Base-by-base conservation (phyloP, 2,797 vertebrate species). In the Macrochelys suwanniensis region DNA sequence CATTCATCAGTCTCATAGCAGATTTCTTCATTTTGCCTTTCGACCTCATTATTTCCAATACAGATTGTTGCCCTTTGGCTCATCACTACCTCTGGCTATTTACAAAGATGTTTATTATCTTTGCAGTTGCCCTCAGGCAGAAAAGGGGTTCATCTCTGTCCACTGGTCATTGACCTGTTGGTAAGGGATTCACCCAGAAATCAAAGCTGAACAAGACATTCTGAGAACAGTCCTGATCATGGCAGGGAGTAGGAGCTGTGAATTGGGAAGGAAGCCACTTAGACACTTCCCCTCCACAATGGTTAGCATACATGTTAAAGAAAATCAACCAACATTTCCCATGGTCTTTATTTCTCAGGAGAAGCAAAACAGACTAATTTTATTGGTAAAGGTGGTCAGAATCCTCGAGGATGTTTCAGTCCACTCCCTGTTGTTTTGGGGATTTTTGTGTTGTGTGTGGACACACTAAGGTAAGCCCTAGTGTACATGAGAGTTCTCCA, bases 51-150 rank as follows among this genome's bases (percentile, higher is more conserved):
- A 5, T 51, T 45, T 85, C 86, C 37, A 51, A 4, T 94, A 37
- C 80, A 92, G 79, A 33, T 92, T 56, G 47, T 85, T 86, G 54
- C 78, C 33, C 53, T 93, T 88, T 77, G 57, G 53, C 82, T 89
- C 76, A 26, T 61, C 4, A 5, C 82, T 90, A n/a, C 50, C 6
- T 49, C 80, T 37, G 90, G 15, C 65, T 87, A 0, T 6, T 4
- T 87, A 37, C 31, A 71, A 45, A 88, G 25, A 85, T 94, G 90
- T 45, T 96, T 53, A 28, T 13, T 89, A 71, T 49, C 11, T 90
- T 93, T 26, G 51, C 74, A 88, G 80, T 51, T 89, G 77, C 80
- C 88, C 93, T 89, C 77, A 80, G 87, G 57, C 76, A 92, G 80
- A 68, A 86, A 65, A 85, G 56, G 10, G 89, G 71, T 74, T 84